Percentiles rank a stretch among this genome's conserved stretches.
Evolutionary conservation across 2,113 vertebrate genomes (phyloP).

Genomic region (Chauna torquata): DNA sequence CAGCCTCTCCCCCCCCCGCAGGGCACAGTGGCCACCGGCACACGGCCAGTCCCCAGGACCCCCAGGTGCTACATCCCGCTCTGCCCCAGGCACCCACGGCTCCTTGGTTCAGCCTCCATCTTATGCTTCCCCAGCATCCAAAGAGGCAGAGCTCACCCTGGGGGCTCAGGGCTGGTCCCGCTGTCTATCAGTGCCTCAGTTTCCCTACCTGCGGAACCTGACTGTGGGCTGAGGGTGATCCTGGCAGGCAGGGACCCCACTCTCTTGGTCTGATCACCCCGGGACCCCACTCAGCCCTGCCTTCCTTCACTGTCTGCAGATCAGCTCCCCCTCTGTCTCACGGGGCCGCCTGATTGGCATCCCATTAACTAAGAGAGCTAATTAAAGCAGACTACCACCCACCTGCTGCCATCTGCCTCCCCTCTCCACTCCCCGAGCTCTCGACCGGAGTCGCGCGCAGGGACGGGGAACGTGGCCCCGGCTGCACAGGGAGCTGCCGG

Average conservation of each 20-base stretch:
- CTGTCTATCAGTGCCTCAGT: neutral
- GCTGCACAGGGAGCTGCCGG: neutral
- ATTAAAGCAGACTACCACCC: slow-evolving; percentile 59
- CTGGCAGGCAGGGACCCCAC: neutral
- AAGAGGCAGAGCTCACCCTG: neutral
- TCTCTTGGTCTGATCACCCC: neutral
- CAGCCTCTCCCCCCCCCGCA: neutral
- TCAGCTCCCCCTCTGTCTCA: neutral
- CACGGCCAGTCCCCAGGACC: neutral
- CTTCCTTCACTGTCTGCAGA: neutral
- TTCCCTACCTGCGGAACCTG: neutral
- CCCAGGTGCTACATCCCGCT: neutral
- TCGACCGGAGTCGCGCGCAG: neutral
- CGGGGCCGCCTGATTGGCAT: slow-evolving; percentile 31
- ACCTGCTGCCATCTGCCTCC: slow-evolving; percentile 42
- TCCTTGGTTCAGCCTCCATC: neutral
- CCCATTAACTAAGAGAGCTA: slow-evolving; percentile 43
- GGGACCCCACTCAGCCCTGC: neutral
- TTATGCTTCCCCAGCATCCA: neutral
- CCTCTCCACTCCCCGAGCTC: slow-evolving; percentile 3
- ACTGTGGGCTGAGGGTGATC: fast-evolving
- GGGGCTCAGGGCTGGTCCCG: fast-evolving
- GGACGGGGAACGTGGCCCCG: neutral
- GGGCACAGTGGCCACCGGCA: neutral
- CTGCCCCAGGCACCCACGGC: neutral